Conservation (phyloP, 2,888 invertebrate genomes). For the Philereme transversata region DNA sequence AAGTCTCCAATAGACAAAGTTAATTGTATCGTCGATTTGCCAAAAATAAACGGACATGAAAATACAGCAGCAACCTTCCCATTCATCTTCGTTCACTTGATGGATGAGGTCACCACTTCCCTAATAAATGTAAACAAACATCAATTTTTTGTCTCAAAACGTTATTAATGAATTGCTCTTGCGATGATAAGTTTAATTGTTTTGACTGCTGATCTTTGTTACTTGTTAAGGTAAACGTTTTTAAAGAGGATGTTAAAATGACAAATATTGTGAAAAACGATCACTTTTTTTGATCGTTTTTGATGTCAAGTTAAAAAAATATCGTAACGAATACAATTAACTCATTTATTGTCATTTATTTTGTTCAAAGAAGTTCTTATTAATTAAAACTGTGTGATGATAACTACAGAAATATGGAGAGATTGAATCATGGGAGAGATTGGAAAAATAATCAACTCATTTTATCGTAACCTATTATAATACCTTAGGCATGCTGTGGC, state of each 20-base stretch:
- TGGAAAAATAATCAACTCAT: no score
- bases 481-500: no score
- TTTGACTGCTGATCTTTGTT: conserved; percentile 49
- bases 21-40: conserved; percentile 31
- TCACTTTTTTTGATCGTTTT: no score
- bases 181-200: conserved; percentile 75
- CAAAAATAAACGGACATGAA: conserved; percentile 54
- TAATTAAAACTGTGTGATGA: no score
- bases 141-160: conserved; percentile 66
- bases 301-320: no score
- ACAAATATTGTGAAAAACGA: no score
- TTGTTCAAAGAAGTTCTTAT: no score
- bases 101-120: conserved; percentile 75
- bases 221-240: conserved; percentile 7
- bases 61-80: conserved; percentile 50
- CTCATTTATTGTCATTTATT: no score
- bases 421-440: no score
- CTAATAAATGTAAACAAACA: conserved; percentile 82
- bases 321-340: no score
- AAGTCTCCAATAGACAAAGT: neutral
- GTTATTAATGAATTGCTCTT: conserved; percentile 69
- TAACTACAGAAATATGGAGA: no score
- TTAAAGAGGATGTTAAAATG: neutral
- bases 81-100: conserved; percentile 74
- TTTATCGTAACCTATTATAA: no score